These are phyloP conservation scores for Pseudochirops cupreus DNA, from an alignment of 2,797 vertebrate genomes.

Conservation along the genomic window DNA sequence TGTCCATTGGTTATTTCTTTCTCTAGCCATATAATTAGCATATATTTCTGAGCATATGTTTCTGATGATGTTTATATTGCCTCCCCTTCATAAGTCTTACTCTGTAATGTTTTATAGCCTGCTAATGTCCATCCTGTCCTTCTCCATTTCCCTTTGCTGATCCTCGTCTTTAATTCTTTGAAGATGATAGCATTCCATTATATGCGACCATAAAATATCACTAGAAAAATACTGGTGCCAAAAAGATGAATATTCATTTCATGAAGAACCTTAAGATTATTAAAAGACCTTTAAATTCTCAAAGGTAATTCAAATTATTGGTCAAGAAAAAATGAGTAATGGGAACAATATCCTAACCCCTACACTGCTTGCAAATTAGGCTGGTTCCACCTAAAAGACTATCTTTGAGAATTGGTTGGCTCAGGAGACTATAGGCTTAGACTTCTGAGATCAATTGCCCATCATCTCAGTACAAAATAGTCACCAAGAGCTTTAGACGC, in stretches of 20 bases:
- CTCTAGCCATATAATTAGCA: not conserved
- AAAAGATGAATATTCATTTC: not conserved
- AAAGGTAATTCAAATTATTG: not conserved
- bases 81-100: not conserved
- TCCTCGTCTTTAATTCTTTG: not conserved
- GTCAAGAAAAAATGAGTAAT: not conserved
- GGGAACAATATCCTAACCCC: not conserved
- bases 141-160: not conserved
- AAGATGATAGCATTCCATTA: not conserved
- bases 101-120: not conserved
- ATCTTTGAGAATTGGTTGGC: not conserved
- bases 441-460: not conserved
- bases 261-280: not conserved
- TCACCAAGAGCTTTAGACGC: not conserved
- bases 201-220: not conserved
- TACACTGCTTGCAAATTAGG: not conserved
- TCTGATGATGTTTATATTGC: not conserved
- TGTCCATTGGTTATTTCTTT: not conserved
- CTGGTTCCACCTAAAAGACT: not conserved
- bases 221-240: not conserved
- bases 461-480: not conserved
- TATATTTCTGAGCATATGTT: not conserved
- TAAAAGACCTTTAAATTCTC: not conserved
- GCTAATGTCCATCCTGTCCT: not conserved
- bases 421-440: not conserved